Percentiles rank a stretch among this genome's conserved stretches.
Conservation (phyloP, 2,888 invertebrate species). For the Tenthredo distinguenda region DNA sequence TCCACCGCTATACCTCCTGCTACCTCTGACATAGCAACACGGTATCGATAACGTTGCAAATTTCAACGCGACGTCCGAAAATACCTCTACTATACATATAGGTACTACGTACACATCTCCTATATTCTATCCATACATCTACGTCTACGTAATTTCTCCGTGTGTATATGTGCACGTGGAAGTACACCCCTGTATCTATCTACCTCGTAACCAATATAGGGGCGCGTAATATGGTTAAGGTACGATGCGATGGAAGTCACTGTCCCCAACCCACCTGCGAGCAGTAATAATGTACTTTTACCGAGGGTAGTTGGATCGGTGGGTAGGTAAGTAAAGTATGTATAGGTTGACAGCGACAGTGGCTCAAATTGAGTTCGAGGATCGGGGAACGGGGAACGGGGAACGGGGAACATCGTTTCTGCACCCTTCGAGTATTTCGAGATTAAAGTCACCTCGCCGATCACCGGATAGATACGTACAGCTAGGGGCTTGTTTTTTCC, state of each 20-base stretch:
- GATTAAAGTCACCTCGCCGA: slow-evolving; percentile 21
- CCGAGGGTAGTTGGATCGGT: slow-evolving; percentile 13
- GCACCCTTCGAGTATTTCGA: slow-evolving; percentile 1
- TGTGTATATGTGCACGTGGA: background rate
- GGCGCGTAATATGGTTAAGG: background rate
- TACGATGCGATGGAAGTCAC: slow-evolving; percentile 12
- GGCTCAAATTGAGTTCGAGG: slow-evolving; percentile 25
- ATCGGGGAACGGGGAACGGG: background rate
- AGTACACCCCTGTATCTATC: background rate
- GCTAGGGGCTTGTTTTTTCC: background rate
- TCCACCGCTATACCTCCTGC: background rate
- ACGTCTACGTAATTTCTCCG: background rate
- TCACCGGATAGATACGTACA: background rate
- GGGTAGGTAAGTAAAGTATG: slow-evolving; percentile 27
- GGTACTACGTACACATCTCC: background rate
- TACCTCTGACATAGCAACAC: background rate
- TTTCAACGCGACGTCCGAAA: slow-evolving; percentile 11
- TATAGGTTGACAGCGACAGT: slow-evolving; percentile 8
- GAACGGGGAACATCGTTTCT: background rate
- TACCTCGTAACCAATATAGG: background rate
- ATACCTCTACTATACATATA: slow-evolving; percentile 13
- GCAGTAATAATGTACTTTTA: slow-evolving; percentile 26
- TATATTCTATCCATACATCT: background rate
- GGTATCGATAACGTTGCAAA: slow-evolving; percentile 17
- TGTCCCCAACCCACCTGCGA: slow-evolving; percentile 14